Base-by-base conservation (phyloP, 1,140 invertebrate species). In the Drosophila ercepeae region DNA sequence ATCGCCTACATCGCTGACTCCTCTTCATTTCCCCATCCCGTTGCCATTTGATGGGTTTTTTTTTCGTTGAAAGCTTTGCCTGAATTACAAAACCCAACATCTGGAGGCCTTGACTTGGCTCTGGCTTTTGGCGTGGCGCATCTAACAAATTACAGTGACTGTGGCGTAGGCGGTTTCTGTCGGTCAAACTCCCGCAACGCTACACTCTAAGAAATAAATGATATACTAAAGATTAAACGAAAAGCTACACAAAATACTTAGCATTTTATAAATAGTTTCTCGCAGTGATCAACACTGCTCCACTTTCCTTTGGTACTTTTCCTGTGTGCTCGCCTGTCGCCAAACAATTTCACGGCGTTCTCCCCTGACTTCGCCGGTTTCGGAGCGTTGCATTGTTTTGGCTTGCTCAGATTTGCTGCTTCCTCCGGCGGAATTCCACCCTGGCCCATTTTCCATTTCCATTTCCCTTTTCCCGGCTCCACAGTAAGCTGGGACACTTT, bases 311-410 rank as follows among this genome's bases (percentile, higher is more conserved):
- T 16, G 42, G 36, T 21, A 27, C 23, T 21, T 65, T 68, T 65
- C 60, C 25, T 21, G 21, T 41, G 25, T 32, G 50, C 57, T 27
- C 45, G 55, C 49, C 23, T 70, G 63, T 57, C 51, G 61, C 60
- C 67, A 63, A 73, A 60, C 73, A 72, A 60, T 82, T 82, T 82
- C 58, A 64, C 51, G 46, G 54, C 69, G 52, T 44, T 61, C 55
- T 61, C 42, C 13, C 59, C 29, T 41, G 42, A 21, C 13, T 48
- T 39, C 29, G 48, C 34, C 29, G 21, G 42, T 36, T 19, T 27
- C 21, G 55, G 45, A 68, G 60, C 50, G 45, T 51, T 64, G 76
- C 75, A 79, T 86, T 84, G 79, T 84, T 81, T 76, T 75, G 53
- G 71, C 63, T 64, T 79, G 57, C 65, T 72, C 61, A 63, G 81